A percentile compares a stretch with the other conserved stretches of the same genome.
These are phyloP conservation scores for Tetrapedia diversipes DNA, from an alignment of 2,888 invertebrate species.

Conservation along the genomic window DNA sequence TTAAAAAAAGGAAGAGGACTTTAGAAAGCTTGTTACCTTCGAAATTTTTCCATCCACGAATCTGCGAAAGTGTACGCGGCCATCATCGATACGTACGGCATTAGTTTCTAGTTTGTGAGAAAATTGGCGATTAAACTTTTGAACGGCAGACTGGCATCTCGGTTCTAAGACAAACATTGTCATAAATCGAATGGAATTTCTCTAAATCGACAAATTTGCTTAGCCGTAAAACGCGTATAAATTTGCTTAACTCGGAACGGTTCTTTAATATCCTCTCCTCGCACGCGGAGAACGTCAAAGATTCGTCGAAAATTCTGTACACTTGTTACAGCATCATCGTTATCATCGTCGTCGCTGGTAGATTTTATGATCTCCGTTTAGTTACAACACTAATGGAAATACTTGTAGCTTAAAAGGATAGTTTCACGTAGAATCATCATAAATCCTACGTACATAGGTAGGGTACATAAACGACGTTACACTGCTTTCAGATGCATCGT, in stretches of 20 bases:
- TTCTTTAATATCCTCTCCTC: neutral
- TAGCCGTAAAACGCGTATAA: neutral
- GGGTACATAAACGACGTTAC: no score
- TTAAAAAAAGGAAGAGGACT: neutral
- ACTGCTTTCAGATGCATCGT: no score
- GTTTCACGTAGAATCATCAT: neutral
- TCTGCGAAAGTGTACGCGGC: no score
- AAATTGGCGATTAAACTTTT: no score
- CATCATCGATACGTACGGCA: no score
- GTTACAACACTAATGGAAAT: neutral
- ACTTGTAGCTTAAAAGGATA: constrained; percentile 1
- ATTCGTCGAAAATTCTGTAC: constrained; percentile 3
- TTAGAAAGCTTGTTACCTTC: no score
- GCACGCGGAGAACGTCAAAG: neutral
- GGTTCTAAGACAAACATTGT: neutral
- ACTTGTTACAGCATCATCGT: neutral
- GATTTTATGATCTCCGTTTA: constrained; percentile 2
- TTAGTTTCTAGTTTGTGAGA: no score
- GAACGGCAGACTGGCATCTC: no score
- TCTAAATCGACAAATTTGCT: neutral
- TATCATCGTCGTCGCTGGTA: no score
- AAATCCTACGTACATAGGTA: neutral
- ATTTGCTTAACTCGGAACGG: neutral
- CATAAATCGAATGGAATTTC: neutral
- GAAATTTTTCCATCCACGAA: no score